Conservation (phyloP, 2,797 vertebrate species). For the Enteromius anoplus region DNA sequence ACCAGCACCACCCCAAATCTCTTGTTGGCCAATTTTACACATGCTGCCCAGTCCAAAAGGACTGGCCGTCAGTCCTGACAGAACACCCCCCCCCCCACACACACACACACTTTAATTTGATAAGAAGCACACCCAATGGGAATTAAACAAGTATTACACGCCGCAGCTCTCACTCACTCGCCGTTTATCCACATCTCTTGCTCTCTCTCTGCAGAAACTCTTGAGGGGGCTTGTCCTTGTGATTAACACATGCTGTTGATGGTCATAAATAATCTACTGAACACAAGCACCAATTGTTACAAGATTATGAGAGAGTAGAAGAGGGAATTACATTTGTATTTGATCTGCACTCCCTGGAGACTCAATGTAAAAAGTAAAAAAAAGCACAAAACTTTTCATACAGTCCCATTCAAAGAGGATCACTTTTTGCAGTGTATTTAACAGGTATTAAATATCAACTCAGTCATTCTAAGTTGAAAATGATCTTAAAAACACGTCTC, state of each 20-base stretch:
- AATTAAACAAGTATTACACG: slow-evolving; percentile 97
- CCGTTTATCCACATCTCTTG: slow-evolving; percentile 46
- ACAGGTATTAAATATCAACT: not conserved
- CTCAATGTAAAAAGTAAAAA: slow-evolving; percentile 5
- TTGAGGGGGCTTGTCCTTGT: slow-evolving; percentile 44
- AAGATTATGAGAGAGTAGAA: slow-evolving; percentile 32
- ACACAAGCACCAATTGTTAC: slow-evolving; percentile 33
- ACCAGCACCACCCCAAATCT: slow-evolving; percentile 87
- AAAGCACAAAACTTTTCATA: slow-evolving; percentile 16
- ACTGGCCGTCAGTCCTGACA: slow-evolving; percentile 90
- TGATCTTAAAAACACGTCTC: not conserved
- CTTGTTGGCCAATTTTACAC: slow-evolving; percentile 99
- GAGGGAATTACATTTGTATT: slow-evolving; percentile 35
- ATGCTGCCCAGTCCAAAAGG: slow-evolving; percentile 89
- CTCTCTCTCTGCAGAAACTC: slow-evolving; percentile 39
- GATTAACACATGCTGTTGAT: slow-evolving; percentile 39
- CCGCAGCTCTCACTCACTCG: slow-evolving; percentile 43
- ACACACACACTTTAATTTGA: slow-evolving; percentile 91
- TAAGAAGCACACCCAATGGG: slow-evolving; percentile 97
- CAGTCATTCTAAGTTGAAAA: not conserved
- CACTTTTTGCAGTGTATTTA: not conserved
- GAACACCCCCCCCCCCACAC: slow-evolving; percentile 65
- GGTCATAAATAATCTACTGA: slow-evolving; percentile 37
- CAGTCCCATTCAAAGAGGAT: not conserved
- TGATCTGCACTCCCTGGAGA: slow-evolving; percentile 25